Percentiles rank a stretch among this genome's conserved stretches.
These are phyloP conservation scores for Streptopelia turtur DNA, from an alignment of 2,797 vertebrate genomes.

Conservation along the genomic window DNA sequence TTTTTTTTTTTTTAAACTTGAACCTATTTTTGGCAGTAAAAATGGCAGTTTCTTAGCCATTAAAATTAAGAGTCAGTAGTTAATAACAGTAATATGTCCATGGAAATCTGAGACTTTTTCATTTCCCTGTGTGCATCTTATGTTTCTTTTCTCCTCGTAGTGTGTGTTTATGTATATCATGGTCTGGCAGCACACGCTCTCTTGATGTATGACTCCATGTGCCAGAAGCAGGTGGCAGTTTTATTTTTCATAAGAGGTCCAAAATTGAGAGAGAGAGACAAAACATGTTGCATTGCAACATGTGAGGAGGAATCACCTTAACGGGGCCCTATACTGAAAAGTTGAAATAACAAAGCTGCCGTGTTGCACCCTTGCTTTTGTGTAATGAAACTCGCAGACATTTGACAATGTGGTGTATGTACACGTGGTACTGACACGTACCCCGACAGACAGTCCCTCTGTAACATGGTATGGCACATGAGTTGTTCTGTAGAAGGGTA, in stretches of 20 bases:
- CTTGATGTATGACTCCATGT: not conserved
- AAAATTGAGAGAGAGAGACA: not conserved
- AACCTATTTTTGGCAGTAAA: not conserved
- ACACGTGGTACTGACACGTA: not conserved
- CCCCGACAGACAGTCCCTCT: not conserved
- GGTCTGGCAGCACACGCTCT: not conserved
- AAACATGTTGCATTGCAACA: not conserved
- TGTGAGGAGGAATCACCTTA: not conserved
- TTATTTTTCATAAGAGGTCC: not conserved
- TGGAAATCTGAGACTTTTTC: not conserved
- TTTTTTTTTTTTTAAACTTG: not conserved
- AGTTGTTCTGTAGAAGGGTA: not conserved
- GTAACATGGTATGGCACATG: not conserved
- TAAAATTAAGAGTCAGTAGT: not conserved
- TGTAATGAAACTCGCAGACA: not conserved
- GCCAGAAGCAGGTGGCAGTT: not conserved
- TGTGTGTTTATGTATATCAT: not conserved
- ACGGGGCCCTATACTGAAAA: not conserved
- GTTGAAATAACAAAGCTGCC: not conserved
- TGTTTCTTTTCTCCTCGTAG: not conserved
- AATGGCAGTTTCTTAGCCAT: not conserved
- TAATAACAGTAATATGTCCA: not conserved
- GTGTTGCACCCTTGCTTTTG: not conserved
- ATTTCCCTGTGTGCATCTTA: not conserved
- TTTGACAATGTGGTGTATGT: not conserved